Evolutionary conservation across 2,113 vertebrate species (phyloP), one percentile per base, ranked within the genome.

Genomic region (Pitta sordida): DNA sequence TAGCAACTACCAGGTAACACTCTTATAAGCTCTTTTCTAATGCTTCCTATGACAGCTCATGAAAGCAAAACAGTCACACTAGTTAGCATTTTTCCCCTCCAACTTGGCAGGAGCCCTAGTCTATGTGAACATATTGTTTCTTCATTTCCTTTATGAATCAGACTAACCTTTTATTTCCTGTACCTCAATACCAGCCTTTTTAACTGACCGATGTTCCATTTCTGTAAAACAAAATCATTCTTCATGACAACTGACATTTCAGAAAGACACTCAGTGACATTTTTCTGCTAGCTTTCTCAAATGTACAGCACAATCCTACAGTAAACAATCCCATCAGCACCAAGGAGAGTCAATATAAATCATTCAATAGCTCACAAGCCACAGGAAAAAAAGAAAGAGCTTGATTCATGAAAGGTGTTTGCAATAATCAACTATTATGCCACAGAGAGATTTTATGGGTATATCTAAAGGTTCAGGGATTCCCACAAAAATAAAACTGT

Each of bases 151-250:
- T 95, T 51, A 95, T 17, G 20, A 92, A 94, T 94, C 48, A 93
- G 56, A 97, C 97, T 83, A 97, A 99, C 99, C 99, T 98, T 98
- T 98, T 78, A 98, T 97, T 95, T 99, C 98, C 81, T 99, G 98
- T 79, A 99, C 98, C 86, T 99, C 98, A n/a, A 99, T 98, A 93
- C 99, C 99, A 91, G 98, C 99, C 94, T 99, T 99, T 97, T 99
- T 99, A 89, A 99, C 99, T 44, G 99, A 99, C 65, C 98, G 99
- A 98, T 99, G 99, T 27, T 98, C 98, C 92, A 98, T 97, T 97
- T 98, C 99, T 99, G 96, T 87, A 98, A 98, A 73, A 97, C 27
- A 96, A 89, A 71, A 94, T 67, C 48, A 71, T 75, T 94, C 91
- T 96, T 95, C 85, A 95, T 74, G 55, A 87, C 67, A 91, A 92